Evolutionary conservation across 1,140 invertebrate species (phyloP).

Genomic region (Halesus radiatus): DNA sequence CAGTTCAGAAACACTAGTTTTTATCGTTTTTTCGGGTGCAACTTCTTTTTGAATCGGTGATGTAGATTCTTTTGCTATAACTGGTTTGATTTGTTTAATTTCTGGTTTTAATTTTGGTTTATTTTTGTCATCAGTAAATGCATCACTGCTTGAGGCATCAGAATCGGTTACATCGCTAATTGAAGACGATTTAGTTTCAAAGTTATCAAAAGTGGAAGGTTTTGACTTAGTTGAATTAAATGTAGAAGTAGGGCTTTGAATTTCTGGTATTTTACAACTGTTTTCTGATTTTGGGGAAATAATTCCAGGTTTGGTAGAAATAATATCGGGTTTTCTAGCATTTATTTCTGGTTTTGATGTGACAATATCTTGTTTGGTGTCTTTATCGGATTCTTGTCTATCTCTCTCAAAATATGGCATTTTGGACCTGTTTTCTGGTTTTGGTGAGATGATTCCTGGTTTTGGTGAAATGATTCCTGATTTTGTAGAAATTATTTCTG

Average conservation of each 20-base stretch:
- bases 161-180: no score
- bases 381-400: not conserved
- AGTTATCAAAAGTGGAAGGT: no score
- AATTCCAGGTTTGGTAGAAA: not conserved
- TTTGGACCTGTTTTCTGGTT: constrained; percentile 12
- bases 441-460: no score
- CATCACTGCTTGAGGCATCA: not conserved
- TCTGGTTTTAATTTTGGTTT: not conserved
- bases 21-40: not conserved
- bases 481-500: constrained; percentile 9
- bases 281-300: not conserved
- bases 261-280: no score
- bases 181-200: no score
- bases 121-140: not conserved
- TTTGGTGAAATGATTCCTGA: not conserved
- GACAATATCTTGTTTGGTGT: not conserved
- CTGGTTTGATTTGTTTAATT: not conserved
- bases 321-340: no score
- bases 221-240: no score
- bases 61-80: not conserved
- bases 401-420: not conserved
- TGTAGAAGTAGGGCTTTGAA: no score
- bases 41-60: not conserved
- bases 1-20: constrained; percentile 8
- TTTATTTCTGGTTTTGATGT: not conserved